These are phyloP conservation scores for Myiagra hebetior DNA, from an alignment of 2,113 vertebrate genomes.

Conservation along the genomic window DNA sequence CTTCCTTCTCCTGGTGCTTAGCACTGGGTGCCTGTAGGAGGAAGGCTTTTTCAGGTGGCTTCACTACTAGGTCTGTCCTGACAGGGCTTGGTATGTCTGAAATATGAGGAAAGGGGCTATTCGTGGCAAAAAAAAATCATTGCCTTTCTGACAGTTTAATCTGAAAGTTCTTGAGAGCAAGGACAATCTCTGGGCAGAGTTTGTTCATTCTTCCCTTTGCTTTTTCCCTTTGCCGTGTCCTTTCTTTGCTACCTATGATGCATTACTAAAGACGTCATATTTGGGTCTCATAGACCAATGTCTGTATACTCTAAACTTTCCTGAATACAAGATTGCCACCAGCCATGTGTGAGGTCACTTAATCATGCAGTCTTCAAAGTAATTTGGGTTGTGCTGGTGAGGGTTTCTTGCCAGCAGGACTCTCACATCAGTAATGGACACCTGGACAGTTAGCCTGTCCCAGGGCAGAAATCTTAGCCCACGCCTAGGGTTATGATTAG, in stretches of 20 bases:
- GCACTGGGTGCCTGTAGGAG: not conserved
- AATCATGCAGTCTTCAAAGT: fast-evolving
- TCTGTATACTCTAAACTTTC: not conserved
- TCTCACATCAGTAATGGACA: fast-evolving
- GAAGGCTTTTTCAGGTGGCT: not conserved
- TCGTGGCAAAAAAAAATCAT: not conserved
- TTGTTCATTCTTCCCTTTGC: not conserved
- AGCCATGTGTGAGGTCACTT: not conserved
- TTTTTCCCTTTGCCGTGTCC: not conserved
- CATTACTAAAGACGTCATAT: not conserved
- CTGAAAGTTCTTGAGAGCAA: not conserved
- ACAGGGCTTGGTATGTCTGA: not conserved
- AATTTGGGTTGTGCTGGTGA: fast-evolving
- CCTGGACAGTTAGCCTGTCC: not conserved
- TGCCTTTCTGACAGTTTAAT: not conserved
- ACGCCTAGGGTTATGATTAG: not conserved
- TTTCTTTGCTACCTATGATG: not conserved
- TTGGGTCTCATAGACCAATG: not conserved
- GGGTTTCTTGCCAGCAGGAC: not conserved
- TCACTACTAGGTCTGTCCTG: not conserved
- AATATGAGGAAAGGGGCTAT: not conserved
- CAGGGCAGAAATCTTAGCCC: not conserved
- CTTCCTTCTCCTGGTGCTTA: not conserved
- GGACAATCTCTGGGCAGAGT: not conserved
- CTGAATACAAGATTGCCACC: not conserved